Percentiles rank a stretch among this genome's conserved stretches.
Evolutionary conservation across 2,888 invertebrate genomes (phyloP).

Genomic region (Agrochola litura): DNA sequence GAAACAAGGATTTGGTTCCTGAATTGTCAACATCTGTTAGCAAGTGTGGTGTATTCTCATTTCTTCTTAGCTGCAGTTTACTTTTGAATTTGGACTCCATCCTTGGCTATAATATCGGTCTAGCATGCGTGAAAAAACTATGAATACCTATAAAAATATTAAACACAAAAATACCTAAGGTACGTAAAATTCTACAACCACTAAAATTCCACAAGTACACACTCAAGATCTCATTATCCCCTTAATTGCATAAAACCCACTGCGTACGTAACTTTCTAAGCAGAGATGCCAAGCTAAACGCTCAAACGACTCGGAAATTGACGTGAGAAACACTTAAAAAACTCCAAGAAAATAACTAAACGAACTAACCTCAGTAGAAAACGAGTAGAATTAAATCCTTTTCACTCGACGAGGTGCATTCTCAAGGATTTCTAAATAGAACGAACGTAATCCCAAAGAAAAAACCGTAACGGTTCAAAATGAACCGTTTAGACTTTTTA

Average conservation of each 20-base stretch:
- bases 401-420: constrained; percentile 43
- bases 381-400: constrained; percentile 37
- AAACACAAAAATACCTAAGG: neutral
- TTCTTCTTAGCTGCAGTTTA: neutral
- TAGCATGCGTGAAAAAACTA: neutral
- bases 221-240: neutral
- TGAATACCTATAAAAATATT: neutral
- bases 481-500: constrained; percentile 22
- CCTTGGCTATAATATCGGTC: neutral
- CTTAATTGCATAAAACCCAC: constrained; percentile 5
- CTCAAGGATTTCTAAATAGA: constrained; percentile 47
- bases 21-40: neutral
- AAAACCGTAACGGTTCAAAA: constrained; percentile 13
- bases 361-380: constrained; percentile 16
- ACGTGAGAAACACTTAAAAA: constrained; percentile 24
- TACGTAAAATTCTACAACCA: neutral
- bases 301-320: constrained; percentile 28
- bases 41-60: too few relatives aligned
- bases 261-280: neutral
- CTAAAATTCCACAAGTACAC: neutral
- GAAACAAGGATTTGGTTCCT: neutral
- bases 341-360: constrained; percentile 26
- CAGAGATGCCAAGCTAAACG: constrained; percentile 7
- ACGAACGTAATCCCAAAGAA: constrained; percentile 20
- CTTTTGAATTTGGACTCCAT: too few relatives aligned